A percentile compares a stretch with the other conserved stretches of the same genome.
Conservation (phyloP, 2,888 invertebrate species). For the Phanerotoma sp. region DNA sequence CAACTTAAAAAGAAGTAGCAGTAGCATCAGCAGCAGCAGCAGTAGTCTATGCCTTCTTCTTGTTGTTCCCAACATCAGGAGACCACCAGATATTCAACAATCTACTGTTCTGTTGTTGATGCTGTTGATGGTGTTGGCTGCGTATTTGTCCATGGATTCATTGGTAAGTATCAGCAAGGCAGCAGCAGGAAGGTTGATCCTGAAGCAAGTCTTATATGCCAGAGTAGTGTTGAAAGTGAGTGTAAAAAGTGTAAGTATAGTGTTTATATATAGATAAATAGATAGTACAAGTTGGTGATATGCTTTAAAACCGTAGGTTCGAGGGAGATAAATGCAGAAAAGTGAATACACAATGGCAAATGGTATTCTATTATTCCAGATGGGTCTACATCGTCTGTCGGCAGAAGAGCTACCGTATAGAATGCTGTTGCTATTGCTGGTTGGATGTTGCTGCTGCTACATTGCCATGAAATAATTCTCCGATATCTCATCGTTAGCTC, state of each 20-base stretch:
- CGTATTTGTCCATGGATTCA: conserved; percentile 21
- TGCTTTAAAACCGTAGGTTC: conserved; percentile 22
- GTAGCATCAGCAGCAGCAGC: neutral
- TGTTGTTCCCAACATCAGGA: no score
- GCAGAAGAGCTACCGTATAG: conserved; percentile 30
- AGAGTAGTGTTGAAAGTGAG: conserved; percentile 15
- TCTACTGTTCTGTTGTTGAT: no score
- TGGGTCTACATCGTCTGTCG: conserved; percentile 37
- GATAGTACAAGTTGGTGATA: conserved; percentile 2
- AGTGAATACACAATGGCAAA: conserved; percentile 51
- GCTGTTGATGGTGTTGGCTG: no score
- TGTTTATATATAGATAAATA: conserved; percentile 2
- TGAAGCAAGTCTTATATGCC: neutral
- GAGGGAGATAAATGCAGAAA: conserved; percentile 25
- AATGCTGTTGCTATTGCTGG: no score
- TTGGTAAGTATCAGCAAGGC: no score
- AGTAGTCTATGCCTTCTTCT: no score
- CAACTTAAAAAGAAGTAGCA: neutral
- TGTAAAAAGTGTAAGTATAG: conserved; percentile 3
- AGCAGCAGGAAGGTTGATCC: no score
- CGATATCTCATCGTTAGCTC: conserved; percentile 45
- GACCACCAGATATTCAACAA: no score
- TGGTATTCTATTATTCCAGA: conserved; percentile 57
- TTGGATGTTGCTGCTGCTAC: no score
- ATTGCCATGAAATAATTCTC: conserved; percentile 52